phyloP scores from a whole-genome alignment of 2,888 invertebrate genomes.

The Drosophila mimica region DNA sequence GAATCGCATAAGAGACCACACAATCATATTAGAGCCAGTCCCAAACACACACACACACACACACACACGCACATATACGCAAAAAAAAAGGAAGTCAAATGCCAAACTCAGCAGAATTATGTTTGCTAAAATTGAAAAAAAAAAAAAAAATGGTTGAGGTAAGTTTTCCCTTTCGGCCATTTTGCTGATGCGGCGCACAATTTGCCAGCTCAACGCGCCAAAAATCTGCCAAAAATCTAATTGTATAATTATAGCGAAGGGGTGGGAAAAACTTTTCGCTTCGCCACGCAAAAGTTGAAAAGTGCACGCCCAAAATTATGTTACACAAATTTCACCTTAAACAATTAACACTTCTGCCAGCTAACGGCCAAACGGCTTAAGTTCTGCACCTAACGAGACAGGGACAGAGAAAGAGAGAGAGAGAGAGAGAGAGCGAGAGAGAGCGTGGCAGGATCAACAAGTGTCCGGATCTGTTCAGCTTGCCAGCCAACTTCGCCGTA shows the following conservation, averaged over 20 bases:
- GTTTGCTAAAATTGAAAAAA: constrained; percentile 7
- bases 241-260: constrained; percentile 45
- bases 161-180: constrained; percentile 13
- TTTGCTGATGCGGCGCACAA: constrained; percentile 44
- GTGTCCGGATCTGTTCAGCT: constrained; percentile 39
- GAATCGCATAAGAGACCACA: neutral
- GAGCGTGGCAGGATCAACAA: constrained; percentile 43
- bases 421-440: too few species aligned
- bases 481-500: constrained; percentile 52
- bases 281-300: constrained; percentile 36
- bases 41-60: neutral
- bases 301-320: constrained; percentile 45
- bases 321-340: constrained; percentile 55
- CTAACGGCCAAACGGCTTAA: constrained; percentile 7
- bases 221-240: constrained; percentile 53
- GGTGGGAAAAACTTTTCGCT: constrained; percentile 28
- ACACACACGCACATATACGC: neutral
- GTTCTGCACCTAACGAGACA: neutral
- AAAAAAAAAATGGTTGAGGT: neutral
- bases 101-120: constrained; percentile 19
- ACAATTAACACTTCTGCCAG: constrained; percentile 63
- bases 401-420: neutral
- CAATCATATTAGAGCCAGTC: neutral
- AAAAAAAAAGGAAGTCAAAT: constrained; percentile 5
- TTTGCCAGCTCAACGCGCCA: constrained; percentile 53